Percentiles rank a stretch among this genome's conserved stretches.
phyloP scores from a whole-genome alignment of 2,797 vertebrate genomes.

The Eremophila alpestris region DNA sequence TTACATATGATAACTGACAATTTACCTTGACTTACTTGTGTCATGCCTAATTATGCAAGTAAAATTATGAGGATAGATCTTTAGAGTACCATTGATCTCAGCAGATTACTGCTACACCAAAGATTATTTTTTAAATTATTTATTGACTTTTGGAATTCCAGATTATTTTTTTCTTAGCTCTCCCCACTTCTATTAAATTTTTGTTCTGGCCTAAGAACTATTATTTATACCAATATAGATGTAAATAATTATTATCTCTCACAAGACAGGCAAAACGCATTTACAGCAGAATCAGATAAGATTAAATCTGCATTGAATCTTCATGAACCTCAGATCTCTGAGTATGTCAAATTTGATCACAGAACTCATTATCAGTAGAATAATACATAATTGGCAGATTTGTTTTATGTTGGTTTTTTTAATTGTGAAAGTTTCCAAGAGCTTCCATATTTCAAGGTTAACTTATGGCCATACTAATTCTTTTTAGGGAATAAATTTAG shows the following conservation, averaged over 20 bases:
- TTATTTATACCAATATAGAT: not conserved
- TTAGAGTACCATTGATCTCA: not conserved
- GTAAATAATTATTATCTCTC: not conserved
- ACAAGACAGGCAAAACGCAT: not conserved
- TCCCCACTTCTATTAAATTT: not conserved
- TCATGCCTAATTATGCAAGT: not conserved
- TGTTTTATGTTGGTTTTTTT: not conserved
- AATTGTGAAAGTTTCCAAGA: not conserved
- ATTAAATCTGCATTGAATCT: constrained; percentile 15
- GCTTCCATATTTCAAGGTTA: not conserved
- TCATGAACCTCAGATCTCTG: not conserved
- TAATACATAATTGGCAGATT: not conserved
- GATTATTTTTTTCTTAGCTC: not conserved
- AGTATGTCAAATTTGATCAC: constrained; percentile 18
- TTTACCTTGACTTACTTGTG: not conserved
- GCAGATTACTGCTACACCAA: not conserved
- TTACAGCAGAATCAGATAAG: constrained; percentile 27
- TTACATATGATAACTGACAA: not conserved
- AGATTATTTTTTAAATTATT: not conserved
- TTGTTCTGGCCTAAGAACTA: not conserved
- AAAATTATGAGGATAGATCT: not conserved
- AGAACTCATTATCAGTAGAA: not conserved
- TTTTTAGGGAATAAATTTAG: constrained; percentile 11
- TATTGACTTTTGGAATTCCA: not conserved
- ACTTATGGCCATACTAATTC: not conserved